Evolutionary conservation across 2,888 invertebrate genomes (phyloP).

Genomic region (Thereva nobilitata): DNA sequence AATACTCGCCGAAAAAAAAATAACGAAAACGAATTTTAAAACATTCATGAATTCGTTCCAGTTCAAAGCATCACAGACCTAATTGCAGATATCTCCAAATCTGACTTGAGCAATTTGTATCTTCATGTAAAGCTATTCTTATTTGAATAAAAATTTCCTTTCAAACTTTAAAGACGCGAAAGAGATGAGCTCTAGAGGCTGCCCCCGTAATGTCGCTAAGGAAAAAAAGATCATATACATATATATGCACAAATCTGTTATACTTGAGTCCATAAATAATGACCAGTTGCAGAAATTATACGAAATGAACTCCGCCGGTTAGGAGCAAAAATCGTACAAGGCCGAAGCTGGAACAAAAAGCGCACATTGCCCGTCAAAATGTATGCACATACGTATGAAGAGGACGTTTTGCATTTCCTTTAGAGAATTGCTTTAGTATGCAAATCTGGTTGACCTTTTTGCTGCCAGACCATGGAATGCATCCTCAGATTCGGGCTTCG

Average conservation of each 20-base stretch:
- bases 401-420: conserved; percentile 42
- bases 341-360: conserved; percentile 9
- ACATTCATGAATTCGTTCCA: too few relatives aligned
- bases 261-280: conserved; percentile 35
- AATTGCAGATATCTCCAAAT: too few relatives aligned
- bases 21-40: too few relatives aligned
- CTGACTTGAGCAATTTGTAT: too few relatives aligned
- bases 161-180: conserved; percentile 1
- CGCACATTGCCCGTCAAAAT: conserved; percentile 39
- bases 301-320: conserved; percentile 20
- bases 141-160: conserved; percentile 12
- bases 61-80: too few relatives aligned
- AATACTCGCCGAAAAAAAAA: too few relatives aligned
- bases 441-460: conserved; percentile 41
- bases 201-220: conserved; percentile 26
- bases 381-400: conserved; percentile 41
- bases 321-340: background rate
- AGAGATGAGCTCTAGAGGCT: background rate
- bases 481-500: conserved; percentile 1
- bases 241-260: background rate
- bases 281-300: conserved; percentile 36
- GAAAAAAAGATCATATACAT: conserved; percentile 20
- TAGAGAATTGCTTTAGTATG: conserved; percentile 42
- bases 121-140: background rate
- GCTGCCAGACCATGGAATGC: conserved; percentile 40